Evolutionary conservation across 2,113 vertebrate species (phyloP), one percentile per base, ranked within the genome.

Genomic region (Octodon degus): DNA sequence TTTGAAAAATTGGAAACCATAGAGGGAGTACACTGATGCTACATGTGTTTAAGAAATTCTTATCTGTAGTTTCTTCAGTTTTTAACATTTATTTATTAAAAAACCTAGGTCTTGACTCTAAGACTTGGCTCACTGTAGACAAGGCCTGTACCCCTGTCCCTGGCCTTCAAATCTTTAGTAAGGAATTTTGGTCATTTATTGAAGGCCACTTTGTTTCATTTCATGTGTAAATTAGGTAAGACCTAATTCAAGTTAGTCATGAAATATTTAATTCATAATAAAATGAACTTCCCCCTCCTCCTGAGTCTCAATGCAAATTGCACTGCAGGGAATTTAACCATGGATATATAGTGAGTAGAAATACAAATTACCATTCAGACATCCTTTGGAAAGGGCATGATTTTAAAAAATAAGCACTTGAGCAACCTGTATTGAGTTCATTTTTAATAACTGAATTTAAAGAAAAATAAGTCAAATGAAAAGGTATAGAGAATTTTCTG

Each of bases 181-280:
- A 85, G 17, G 30, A 47, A 82, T 40, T 92, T 83, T 90, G 40
- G 5, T 95, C 72, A 84, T 74, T 93, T 89, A 40, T 90, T 94
- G 83, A 92, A 88, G 30, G 81, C 32, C 50, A 37, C 60, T 84
- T 88, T 92, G 55, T 81, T 84, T 85, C 50, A 91, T 81, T 92
- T 81, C 19, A 72, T 7, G 3, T 79, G 32, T 74, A 90, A 91
- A 94, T 92, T 95, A 92, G 63, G 24, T 70, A 43, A 92, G 47
- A 74, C 76, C 86, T 87, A 65, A 47, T 89, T 83, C 53, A 37
- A 81, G 34, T 50, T 86, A 86, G 34, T 77, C 6, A 82, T 37
- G 8, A 86, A 80, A 74, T 90, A 91, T 86, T 94, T 94, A 85
- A 82, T 82, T 95, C 37, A 93, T 53, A 93, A n/a, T 43, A 88